Evolutionary conservation across 2,797 vertebrate genomes (phyloP).

Genomic region (Meriones psammophilus): DNA sequence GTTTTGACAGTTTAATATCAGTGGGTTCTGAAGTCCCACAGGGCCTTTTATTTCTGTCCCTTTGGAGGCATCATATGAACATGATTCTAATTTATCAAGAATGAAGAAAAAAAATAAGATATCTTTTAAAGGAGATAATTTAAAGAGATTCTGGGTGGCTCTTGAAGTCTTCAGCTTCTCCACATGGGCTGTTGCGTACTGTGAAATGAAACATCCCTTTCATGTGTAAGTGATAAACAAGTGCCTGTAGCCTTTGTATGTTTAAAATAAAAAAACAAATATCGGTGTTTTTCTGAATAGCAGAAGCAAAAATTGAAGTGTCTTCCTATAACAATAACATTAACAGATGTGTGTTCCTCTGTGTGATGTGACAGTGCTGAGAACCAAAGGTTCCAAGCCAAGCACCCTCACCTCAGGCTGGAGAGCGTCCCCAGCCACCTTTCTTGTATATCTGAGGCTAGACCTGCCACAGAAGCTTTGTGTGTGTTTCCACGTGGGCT

Average conservation of each 20-base stretch:
- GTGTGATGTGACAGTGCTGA: background rate
- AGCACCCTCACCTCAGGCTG: background rate
- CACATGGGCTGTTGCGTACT: background rate
- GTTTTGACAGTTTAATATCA: constrained; percentile 68
- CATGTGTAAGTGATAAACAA: background rate
- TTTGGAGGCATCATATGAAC: background rate
- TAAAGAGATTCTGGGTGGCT: constrained; percentile 32
- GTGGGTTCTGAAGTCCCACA: constrained; percentile 24
- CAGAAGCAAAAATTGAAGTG: constrained; percentile 20
- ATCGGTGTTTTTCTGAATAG: constrained; percentile 27
- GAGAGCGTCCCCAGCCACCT: background rate
- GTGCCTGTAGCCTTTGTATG: background rate
- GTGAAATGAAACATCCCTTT: constrained; percentile 31
- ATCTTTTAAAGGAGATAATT: constrained; percentile 42
- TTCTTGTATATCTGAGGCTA: background rate
- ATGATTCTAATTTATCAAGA: constrained; percentile 58
- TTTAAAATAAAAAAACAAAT: constrained; percentile 14
- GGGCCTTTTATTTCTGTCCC: constrained; percentile 39
- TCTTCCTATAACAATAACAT: background rate
- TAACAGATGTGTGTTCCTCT: constrained; percentile 16
- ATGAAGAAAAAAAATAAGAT: constrained; percentile 47
- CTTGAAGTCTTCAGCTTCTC: constrained; percentile 57
- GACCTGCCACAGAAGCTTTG: background rate
- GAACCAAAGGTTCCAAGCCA: background rate
- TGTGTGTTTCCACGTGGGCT: background rate